A percentile compares a stretch with the other conserved stretches of the same genome.
These are phyloP conservation scores for Pipistrellus pipistrellus DNA, from an alignment of 2,797 vertebrate genomes.

Conservation along the genomic window DNA sequence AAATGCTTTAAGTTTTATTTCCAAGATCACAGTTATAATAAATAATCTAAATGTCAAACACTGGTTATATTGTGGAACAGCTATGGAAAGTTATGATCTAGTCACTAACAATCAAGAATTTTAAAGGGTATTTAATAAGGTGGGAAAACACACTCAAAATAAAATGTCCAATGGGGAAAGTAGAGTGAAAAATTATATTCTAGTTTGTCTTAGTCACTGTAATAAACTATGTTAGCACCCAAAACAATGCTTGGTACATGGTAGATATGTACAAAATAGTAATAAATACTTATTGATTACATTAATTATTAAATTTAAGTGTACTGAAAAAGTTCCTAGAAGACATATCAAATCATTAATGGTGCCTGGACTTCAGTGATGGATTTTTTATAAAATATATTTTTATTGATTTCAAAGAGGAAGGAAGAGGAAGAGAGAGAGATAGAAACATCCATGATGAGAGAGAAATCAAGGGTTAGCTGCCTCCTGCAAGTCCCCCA, in stretches of 20 bases:
- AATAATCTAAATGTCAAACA: conserved; percentile 2
- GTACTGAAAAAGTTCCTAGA: not conserved
- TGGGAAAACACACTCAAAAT: not conserved
- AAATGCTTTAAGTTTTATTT: conserved; percentile 29
- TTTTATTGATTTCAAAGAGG: too few species aligned
- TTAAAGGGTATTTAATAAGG: conserved; percentile 37
- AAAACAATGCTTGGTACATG: not conserved
- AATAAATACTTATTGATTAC: conserved; percentile 29
- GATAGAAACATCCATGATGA: too few species aligned
- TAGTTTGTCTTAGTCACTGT: not conserved
- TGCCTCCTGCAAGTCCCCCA: too few species aligned
- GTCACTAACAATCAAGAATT: not conserved
- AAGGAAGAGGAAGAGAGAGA: too few species aligned
- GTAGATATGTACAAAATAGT: not conserved
- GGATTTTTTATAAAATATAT: not conserved
- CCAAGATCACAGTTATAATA: conserved; percentile 29
- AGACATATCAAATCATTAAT: not conserved
- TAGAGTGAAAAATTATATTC: not conserved
- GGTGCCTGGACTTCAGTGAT: not conserved
- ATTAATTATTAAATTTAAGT: conserved; percentile 29
- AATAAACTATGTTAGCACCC: not conserved
- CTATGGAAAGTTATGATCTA: not conserved
- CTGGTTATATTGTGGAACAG: not conserved
- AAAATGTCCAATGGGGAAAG: not conserved
- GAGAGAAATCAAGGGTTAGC: too few species aligned